Conservation (phyloP, 1,140 invertebrate species). For the Cepaea nemoralis region DNA sequence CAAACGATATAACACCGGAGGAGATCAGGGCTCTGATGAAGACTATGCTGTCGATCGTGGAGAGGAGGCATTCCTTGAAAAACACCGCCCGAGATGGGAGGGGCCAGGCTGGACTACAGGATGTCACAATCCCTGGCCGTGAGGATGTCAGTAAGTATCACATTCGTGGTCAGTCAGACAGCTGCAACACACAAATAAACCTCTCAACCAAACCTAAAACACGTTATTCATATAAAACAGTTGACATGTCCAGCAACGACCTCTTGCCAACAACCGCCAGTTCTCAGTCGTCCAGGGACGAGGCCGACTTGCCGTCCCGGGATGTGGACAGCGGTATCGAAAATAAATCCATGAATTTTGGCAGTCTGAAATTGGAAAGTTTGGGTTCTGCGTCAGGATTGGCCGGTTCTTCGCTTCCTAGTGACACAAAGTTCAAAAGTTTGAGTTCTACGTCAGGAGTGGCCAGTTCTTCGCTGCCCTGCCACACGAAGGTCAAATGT, state of each 20-base stretch:
- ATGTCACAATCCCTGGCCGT: neutral
- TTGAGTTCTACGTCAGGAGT: neutral
- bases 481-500: neutral
- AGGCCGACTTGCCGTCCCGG: neutral
- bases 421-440: neutral
- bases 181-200: neutral
- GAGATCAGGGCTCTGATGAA: neutral
- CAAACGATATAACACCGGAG: neutral
- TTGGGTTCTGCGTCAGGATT: neutral
- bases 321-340: neutral
- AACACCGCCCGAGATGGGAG: neutral
- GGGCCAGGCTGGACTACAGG: neutral
- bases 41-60: neutral
- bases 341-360: neutral
- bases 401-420: neutral
- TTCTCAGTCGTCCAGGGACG: neutral
- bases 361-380: neutral
- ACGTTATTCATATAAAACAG: neutral
- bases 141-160: neutral
- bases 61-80: neutral
- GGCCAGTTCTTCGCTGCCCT: neutral
- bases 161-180: neutral
- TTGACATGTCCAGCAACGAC: neutral
- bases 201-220: neutral
- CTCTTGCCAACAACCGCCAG: neutral